Percentiles rank a stretch among this genome's conserved stretches.
Conservation (phyloP, 2,888 invertebrate species). For the Sabatieria punctata region DNA sequence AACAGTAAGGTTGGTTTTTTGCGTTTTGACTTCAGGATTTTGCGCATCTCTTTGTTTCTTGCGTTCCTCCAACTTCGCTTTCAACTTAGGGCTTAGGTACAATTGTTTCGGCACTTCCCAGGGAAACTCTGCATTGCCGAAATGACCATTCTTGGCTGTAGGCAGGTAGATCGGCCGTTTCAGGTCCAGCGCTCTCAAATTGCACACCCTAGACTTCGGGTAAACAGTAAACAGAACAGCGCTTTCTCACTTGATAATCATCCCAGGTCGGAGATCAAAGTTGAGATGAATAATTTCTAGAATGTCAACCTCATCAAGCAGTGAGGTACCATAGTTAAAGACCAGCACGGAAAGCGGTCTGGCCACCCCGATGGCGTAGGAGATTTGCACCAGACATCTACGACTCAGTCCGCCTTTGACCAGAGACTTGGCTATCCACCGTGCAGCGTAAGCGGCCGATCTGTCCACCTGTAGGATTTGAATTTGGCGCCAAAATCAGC, state of each 20-base stretch:
- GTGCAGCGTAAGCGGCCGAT: slow-evolving; percentile 92
- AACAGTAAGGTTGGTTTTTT: too few relatives aligned
- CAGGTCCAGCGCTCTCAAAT: slow-evolving; percentile 41
- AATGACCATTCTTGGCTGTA: slow-evolving; percentile 96
- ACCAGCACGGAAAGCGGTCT: slow-evolving; percentile 92
- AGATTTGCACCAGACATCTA: slow-evolving; percentile 80
- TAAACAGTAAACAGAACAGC: not conserved
- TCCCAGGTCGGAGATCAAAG: slow-evolving; percentile 91
- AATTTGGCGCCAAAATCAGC: too few relatives aligned
- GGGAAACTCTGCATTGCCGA: slow-evolving; percentile 82
- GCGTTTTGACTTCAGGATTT: too few relatives aligned
- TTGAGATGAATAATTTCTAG: slow-evolving; percentile 74
- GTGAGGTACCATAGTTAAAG: slow-evolving; percentile 89
- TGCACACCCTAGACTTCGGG: slow-evolving; percentile 9
- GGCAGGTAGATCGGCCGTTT: slow-evolving; percentile 88
- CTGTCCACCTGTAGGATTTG: too few relatives aligned
- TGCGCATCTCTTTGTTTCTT: too few relatives aligned
- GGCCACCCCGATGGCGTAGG: slow-evolving; percentile 76
- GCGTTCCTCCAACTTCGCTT: slow-evolving; percentile 1
- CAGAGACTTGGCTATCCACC: slow-evolving; percentile 97
- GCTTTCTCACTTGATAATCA: slow-evolving; percentile 92
- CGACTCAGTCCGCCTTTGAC: slow-evolving; percentile 84
- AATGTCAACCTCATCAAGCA: slow-evolving; percentile 51
- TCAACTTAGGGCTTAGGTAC: slow-evolving; percentile 12
- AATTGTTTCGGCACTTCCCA: slow-evolving; percentile 88